Percentiles rank a stretch among this genome's conserved stretches.
Evolutionary conservation across 1,140 invertebrate species (phyloP).

Genomic region (Geopemphigus sp.): DNA sequence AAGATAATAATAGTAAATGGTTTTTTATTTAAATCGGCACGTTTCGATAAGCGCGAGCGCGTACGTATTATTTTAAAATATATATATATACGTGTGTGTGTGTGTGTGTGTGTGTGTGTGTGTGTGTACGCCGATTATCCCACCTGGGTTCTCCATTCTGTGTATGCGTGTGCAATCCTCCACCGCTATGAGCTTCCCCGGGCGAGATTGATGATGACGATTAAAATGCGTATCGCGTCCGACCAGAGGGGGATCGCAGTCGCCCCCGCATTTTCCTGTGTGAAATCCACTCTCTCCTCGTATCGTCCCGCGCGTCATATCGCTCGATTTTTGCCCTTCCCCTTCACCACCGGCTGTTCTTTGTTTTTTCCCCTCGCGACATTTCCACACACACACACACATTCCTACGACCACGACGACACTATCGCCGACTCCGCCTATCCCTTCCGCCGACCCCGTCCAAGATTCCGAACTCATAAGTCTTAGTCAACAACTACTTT

Average conservation of each 20-base stretch:
- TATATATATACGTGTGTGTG: background rate
- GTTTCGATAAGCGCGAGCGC: background rate
- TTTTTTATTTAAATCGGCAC: conserved; percentile 25
- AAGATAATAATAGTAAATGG: background rate
- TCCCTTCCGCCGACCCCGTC: no score
- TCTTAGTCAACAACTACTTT: no score
- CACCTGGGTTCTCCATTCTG: conserved; percentile 8
- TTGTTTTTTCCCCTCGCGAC: background rate
- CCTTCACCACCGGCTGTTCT: background rate
- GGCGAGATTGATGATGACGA: conserved; percentile 35
- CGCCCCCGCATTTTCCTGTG: background rate
- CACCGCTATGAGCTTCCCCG: background rate
- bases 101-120: no score
- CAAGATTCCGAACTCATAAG: no score
- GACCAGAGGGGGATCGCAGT: background rate
- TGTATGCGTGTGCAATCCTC: no score
- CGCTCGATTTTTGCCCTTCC: background rate
- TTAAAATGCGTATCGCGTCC: conserved; percentile 39
- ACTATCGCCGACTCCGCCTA: background rate
- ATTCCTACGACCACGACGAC: background rate
- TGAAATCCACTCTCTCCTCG: background rate
- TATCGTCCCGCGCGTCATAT: background rate
- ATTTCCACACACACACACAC: background rate
- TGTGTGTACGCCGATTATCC: background rate
- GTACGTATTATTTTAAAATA: background rate